These are phyloP conservation scores for Heterodera filipjevi DNA, from an alignment of 2,888 invertebrate species.

Conservation along the genomic window DNA sequence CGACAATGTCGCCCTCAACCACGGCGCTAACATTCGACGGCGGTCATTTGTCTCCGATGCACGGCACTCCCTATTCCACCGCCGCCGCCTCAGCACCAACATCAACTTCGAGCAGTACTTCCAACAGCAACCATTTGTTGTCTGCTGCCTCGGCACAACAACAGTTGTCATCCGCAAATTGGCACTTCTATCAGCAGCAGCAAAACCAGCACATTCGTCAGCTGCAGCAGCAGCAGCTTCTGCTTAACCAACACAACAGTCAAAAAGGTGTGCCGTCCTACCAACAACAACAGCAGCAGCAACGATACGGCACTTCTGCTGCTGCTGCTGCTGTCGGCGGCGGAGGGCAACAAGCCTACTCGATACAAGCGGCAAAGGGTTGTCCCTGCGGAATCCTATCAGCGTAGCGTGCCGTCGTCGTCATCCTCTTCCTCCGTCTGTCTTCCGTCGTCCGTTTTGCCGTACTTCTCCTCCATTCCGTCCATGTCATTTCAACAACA, in stretches of 20 bases:
- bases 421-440: not conserved
- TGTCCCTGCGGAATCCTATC: not conserved
- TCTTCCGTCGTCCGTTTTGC: too few species aligned
- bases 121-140: not conserved
- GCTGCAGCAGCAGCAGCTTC: slow-evolving; percentile 23
- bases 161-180: not conserved
- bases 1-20: not conserved
- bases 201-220: slow-evolving; percentile 13
- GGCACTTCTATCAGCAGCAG: slow-evolving; percentile 3
- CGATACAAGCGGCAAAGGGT: not conserved
- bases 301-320: not conserved
- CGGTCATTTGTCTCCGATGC: not conserved
- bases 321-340: not conserved
- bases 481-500: slow-evolving; percentile 32
- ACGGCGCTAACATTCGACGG: not conserved
- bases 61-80: not conserved
- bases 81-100: not conserved
- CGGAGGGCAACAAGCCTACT: not conserved
- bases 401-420: not conserved
- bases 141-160: too few species aligned
- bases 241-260: not conserved
- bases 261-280: slow-evolving; percentile 21
- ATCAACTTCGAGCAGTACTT: not conserved
- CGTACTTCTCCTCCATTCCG: not conserved
- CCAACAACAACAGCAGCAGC: slow-evolving; percentile 17